Evolutionary conservation across 2,888 invertebrate genomes (phyloP), one percentile per base, ranked within the genome.

Genomic region (Exephanes ischioxanthus): DNA sequence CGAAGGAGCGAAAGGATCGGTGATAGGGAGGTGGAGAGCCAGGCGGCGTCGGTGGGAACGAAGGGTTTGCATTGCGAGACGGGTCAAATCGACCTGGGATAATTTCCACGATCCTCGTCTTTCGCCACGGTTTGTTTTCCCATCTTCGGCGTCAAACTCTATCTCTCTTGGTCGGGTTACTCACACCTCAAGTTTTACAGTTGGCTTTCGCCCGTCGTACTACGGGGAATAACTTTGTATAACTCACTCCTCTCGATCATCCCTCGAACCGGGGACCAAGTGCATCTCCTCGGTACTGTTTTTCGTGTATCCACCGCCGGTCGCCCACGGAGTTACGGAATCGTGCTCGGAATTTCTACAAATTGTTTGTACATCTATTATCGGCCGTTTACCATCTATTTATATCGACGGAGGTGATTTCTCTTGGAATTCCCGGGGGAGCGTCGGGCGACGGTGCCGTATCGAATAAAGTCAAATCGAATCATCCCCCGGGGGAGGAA

Each of bases 391-490:
- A 71, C 26, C 79, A 63, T 71, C n/a, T 75, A 72, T 80, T 67
- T 77, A 73, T 73, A 73, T 76, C 45, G 66, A 19, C 51, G 16
- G 33, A 9, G 63, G 37, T 37, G 67, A 61, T 53, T 71, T 79
- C 53, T 73, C 45, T 63, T 30, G 61, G 72, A 45, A 58, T 58
- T 80, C 61, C 48, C 2, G 7, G 63, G n/a, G 51, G 76, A 41
- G 66, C 11, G 71, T 16, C n/a, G 61, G 51, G 53, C 51, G 71
- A 76, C 79, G 45, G 75, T 75, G 82, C 76, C 76, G 76, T 58
- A 85, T 85, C 67, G 82, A 85, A 82, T 85, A 58, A 45, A 80
- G 70, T 58, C 48, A 79, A 85, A 85, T 85, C 82, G 72, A 71
- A 83, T 85, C 71, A 85, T 76, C 51, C 51, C 58, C 22, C 61